Percentiles rank a stretch among this genome's conserved stretches.
Conservation (phyloP, 2,888 invertebrate genomes). For the Drosophila infuscata region DNA sequence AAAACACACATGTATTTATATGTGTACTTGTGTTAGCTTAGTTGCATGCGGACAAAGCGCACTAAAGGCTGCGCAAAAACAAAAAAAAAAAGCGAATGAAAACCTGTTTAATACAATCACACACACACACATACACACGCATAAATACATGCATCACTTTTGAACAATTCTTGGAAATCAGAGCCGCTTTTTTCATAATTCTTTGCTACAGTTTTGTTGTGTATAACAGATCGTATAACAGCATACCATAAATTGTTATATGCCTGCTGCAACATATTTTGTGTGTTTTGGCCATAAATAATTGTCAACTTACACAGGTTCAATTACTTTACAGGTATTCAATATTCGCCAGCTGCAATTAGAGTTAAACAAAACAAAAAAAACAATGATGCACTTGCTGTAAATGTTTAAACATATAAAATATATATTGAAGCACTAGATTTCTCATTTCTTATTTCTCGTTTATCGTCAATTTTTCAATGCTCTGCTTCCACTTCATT, state of each 20-base stretch:
- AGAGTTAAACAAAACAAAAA: slow-evolving; percentile 38
- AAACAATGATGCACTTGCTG: slow-evolving; percentile 40
- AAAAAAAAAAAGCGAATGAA: slow-evolving; percentile 57
- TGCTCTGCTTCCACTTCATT: slow-evolving; percentile 48
- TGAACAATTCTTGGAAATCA: slow-evolving; percentile 60
- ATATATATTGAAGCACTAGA: slow-evolving; percentile 32
- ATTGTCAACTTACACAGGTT: slow-evolving; percentile 53
- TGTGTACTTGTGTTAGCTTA: neutral
- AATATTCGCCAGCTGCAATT: slow-evolving; percentile 48
- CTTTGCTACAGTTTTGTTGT: slow-evolving; percentile 63
- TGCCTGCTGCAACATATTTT: slow-evolving; percentile 26
- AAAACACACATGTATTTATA: slow-evolving; percentile 1
- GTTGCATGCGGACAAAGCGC: slow-evolving; percentile 52
- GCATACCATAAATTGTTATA: slow-evolving; percentile 36
- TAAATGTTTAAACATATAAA: slow-evolving; percentile 23
- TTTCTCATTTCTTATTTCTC: slow-evolving; percentile 44
- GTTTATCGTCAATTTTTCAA: slow-evolving; percentile 49
- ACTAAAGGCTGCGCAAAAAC: slow-evolving; percentile 59
- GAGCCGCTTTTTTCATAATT: slow-evolving; percentile 48
- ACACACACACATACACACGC: slow-evolving; percentile 16
- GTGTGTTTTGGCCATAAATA: slow-evolving; percentile 40
- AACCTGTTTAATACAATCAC: slow-evolving; percentile 53
- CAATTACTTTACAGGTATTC: slow-evolving; percentile 27
- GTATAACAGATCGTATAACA: slow-evolving; percentile 57
- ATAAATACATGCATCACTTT: slow-evolving; percentile 8